Conservation (phyloP, 1,140 invertebrate species). For the Wiebesia pumilae region DNA sequence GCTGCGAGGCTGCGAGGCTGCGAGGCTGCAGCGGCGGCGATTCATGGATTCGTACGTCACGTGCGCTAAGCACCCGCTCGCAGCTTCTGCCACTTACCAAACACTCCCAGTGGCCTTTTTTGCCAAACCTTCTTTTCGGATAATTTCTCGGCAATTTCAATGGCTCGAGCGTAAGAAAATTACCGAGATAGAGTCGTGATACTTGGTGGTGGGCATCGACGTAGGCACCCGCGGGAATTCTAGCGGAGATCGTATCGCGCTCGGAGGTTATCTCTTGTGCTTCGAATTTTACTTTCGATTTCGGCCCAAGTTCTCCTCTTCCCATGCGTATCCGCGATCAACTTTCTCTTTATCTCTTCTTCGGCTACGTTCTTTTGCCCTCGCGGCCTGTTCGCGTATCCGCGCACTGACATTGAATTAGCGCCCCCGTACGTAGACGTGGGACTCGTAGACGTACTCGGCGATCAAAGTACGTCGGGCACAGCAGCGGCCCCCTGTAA, state of each 20-base stretch:
- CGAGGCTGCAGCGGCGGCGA: too few relatives aligned
- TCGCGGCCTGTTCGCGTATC: neutral
- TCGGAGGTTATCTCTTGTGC: neutral
- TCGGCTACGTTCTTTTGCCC: neutral
- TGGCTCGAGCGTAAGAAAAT: too few relatives aligned
- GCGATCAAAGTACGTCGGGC: neutral
- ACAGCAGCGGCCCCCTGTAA: neutral
- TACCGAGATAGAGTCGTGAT: too few relatives aligned
- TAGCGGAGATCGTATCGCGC: neutral
- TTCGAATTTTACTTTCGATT: neutral
- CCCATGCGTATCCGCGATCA: neutral
- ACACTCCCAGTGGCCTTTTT: too few relatives aligned
- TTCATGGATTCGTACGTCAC: neutral
- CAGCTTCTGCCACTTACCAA: too few relatives aligned
- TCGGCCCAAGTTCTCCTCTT: neutral
- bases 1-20: neutral
- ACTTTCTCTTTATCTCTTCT: neutral
- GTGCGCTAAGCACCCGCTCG: neutral
- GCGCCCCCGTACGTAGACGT: neutral
- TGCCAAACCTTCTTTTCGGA: too few relatives aligned
- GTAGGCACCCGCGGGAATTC: too few relatives aligned
- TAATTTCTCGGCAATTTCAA: too few relatives aligned
- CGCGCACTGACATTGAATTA: neutral
- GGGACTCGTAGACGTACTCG: neutral
- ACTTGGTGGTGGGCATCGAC: too few relatives aligned